A percentile compares a stretch with the other conserved stretches of the same genome.
phyloP scores from a whole-genome alignment of 2,888 invertebrate species.

The Cistogaster globosa region DNA sequence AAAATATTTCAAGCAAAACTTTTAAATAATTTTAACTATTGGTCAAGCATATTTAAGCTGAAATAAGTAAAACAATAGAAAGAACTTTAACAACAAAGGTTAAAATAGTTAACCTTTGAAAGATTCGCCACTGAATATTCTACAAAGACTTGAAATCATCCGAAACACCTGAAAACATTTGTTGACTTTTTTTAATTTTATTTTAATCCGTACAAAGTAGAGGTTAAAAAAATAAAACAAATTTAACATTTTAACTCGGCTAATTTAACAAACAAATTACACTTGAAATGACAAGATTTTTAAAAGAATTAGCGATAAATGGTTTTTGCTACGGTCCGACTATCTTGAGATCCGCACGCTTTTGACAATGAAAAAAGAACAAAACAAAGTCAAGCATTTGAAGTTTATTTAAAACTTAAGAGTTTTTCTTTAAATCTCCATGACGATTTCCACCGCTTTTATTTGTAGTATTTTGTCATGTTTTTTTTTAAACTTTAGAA shows the following conservation, averaged over 20 bases:
- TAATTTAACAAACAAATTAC: slow-evolving; percentile 69
- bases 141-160: not conserved
- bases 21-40: slow-evolving; percentile 23
- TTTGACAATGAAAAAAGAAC: not conserved
- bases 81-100: slow-evolving; percentile 17
- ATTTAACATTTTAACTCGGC: slow-evolving; percentile 44
- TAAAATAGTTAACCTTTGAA: slow-evolving; percentile 33
- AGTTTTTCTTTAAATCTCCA: not conserved
- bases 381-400: slow-evolving; percentile 1
- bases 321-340: slow-evolving; percentile 30
- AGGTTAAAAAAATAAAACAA: no score
- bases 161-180: slow-evolving; percentile 49
- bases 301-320: slow-evolving; percentile 54
- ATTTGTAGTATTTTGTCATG: not conserved
- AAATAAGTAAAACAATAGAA: not conserved
- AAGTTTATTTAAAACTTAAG: slow-evolving; percentile 29
- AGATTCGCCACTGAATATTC: slow-evolving; percentile 15
- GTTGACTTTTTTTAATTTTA: not conserved
- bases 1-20: not conserved
- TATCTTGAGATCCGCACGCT: slow-evolving; percentile 49
- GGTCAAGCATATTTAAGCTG: not conserved
- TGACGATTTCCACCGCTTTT: not conserved
- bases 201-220: not conserved
- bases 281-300: slow-evolving; percentile 64
- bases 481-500: no score